Base-by-base conservation (phyloP, 2,888 invertebrate genomes). In the Lapara coniferarum region DNA sequence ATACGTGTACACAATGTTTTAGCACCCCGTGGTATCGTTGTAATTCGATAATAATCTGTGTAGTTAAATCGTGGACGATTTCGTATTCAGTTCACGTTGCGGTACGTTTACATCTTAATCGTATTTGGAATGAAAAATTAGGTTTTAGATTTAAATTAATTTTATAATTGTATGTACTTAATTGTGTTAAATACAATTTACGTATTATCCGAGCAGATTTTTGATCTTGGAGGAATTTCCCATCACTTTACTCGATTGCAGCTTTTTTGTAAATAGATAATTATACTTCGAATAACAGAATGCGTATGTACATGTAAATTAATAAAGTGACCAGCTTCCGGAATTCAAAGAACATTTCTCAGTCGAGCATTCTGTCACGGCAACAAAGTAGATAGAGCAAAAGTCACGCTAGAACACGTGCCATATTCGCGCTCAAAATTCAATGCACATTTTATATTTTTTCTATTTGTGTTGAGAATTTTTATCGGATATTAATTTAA, bases 1-100 rank as follows among this genome's bases (percentile, higher is more conserved):
- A 70, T 57, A 66, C 25, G 68, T 66, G 68, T 70, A 52, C 37
- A 49, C 53, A 70, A 67, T 46, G 67, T 63, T 68, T 68, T 63
- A 67, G 25, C 63, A 67, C 66, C 37, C 49, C 10, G 68, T 57
- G 25, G 52, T 30, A 51, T 68, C 30, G 49, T n/a, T 12, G 46
- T 63, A 63, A 63, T 63, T 63, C 49, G 63, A 49, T 63, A 63
- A 63, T 63, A 63, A 63, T 63, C 13, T 16, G 63, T 16, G 46
- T 46, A 46, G 49, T 46, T 49, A 63, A 63, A 63, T 63, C 49
- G 19, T 63, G 19, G 63, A 16, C 12, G 19, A 55, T 63, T 19
- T 63, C 12, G 46, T 63, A 63, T 63, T 63, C 13, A 8, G 19
- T 63, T 19, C 49, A 56, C 56, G 56, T 25, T 5, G 56, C 13